Evolutionary conservation across 2,113 vertebrate species (phyloP).

Genomic region (Dipodomys ordii): DNA sequence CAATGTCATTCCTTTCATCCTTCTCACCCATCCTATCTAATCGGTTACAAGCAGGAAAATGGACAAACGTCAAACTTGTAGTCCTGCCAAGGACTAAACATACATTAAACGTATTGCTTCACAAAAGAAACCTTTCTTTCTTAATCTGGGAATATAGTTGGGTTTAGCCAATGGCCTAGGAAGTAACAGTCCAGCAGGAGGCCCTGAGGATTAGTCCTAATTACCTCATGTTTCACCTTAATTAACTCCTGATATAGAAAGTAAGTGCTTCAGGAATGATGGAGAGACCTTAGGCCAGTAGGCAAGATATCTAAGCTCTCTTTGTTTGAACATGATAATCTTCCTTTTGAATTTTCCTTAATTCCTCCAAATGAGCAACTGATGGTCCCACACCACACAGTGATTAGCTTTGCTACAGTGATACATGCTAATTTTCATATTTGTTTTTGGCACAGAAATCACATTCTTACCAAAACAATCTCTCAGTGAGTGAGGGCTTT

Average conservation of each 20-base stretch:
- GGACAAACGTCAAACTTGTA: slow-evolving; percentile 73
- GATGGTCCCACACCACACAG: slow-evolving; percentile 73
- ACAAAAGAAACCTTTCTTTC: slow-evolving; percentile 1
- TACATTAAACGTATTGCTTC: not conserved
- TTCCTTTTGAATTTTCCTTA: slow-evolving; percentile 87
- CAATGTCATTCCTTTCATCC: no score
- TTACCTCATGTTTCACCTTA: slow-evolving; percentile 92
- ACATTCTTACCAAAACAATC: slow-evolving; percentile 21
- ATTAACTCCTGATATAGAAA: slow-evolving; percentile 91
- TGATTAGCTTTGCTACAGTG: slow-evolving; percentile 81
- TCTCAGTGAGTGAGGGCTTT: not conserved
- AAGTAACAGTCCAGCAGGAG: slow-evolving; percentile 87
- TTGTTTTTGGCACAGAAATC: slow-evolving; percentile 51
- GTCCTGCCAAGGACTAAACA: slow-evolving; percentile 69
- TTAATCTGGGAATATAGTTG: slow-evolving; percentile 80
- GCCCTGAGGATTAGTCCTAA: slow-evolving; percentile 88
- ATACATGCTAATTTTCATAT: slow-evolving; percentile 58
- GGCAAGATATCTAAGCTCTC: slow-evolving; percentile 83
- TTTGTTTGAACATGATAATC: slow-evolving; percentile 89
- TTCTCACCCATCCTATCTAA: not conserved
- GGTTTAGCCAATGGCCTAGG: slow-evolving; percentile 80
- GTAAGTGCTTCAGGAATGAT: slow-evolving; percentile 87
- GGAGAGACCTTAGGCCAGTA: slow-evolving; percentile 84
- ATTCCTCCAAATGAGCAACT: slow-evolving; percentile 87
- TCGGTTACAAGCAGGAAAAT: slow-evolving; percentile 65